A percentile compares a stretch with the other conserved stretches of the same genome.
These are phyloP conservation scores for Seira sanloemensis DNA, from an alignment of 2,888 invertebrate genomes.

Conservation along the genomic window DNA sequence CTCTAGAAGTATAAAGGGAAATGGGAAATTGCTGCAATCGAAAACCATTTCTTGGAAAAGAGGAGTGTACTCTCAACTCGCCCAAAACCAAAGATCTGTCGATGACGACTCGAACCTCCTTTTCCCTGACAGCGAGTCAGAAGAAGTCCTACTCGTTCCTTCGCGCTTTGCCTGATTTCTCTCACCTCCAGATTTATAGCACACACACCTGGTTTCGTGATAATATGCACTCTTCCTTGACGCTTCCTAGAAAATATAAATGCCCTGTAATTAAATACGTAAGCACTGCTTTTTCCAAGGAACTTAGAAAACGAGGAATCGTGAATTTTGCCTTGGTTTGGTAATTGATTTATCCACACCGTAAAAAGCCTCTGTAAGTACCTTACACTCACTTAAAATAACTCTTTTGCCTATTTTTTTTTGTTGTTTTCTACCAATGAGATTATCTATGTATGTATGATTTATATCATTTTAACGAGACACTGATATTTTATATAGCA, in stretches of 20 bases:
- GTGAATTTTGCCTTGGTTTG: too few species aligned
- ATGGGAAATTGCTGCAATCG: slow-evolving; percentile 11
- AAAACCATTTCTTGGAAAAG: slow-evolving; percentile 28
- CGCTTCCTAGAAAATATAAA: background rate
- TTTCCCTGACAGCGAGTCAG: slow-evolving; percentile 47
- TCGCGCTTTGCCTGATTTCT: background rate
- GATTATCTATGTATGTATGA: too few species aligned
- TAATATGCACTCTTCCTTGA: background rate
- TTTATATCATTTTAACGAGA: too few species aligned
- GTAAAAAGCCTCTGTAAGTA: too few species aligned
- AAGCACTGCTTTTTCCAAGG: too few species aligned
- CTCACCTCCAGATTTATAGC: background rate
- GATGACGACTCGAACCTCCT: slow-evolving; percentile 41
- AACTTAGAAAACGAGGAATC: too few species aligned
- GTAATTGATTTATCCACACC: too few species aligned
- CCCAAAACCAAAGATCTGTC: background rate
- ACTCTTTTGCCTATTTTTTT: too few species aligned
- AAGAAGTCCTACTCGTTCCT: slow-evolving; percentile 41
- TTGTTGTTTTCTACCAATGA: too few species aligned
- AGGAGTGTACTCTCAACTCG: slow-evolving; percentile 13
- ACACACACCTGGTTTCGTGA: background rate
- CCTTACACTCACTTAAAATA: too few species aligned
- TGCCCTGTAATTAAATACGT: too few species aligned
- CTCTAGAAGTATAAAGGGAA: slow-evolving; percentile 27
- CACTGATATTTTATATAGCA: too few species aligned